These are phyloP conservation scores for Drosophila elegans DNA, from an alignment of 1,140 invertebrate genomes.

Conservation along the genomic window DNA sequence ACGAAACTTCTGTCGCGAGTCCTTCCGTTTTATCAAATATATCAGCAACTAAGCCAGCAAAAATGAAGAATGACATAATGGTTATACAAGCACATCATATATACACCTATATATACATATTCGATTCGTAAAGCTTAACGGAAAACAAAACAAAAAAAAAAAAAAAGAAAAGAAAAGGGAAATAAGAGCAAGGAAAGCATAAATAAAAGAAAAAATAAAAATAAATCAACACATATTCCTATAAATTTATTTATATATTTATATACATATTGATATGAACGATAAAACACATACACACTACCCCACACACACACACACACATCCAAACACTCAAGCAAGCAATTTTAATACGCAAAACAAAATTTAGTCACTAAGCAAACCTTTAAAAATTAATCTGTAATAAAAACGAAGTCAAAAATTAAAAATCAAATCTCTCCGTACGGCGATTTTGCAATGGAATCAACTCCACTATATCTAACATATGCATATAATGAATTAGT, in stretches of 20 bases:
- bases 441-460: conserved; percentile 50
- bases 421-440: conserved; percentile 29
- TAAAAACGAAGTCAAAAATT: conserved; percentile 20
- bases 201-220: conserved; percentile 36
- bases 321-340: conserved; percentile 55
- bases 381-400: conserved; percentile 46
- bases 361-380: conserved; percentile 51
- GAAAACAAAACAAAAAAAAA: conserved; percentile 27
- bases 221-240: conserved; percentile 77
- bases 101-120: conserved; percentile 65
- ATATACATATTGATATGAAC: conserved; percentile 78
- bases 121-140: conserved; percentile 61
- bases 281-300: conserved; percentile 39
- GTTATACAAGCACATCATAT: conserved; percentile 51
- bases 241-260: conserved; percentile 80
- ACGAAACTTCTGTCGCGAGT: conserved; percentile 64
- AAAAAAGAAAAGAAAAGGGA: conserved; percentile 12
- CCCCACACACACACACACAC: conserved; percentile 12
- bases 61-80: conserved; percentile 30
- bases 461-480: conserved; percentile 48
- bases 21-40: conserved; percentile 75
- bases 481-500: conserved; percentile 53
- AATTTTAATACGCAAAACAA: conserved; percentile 73
- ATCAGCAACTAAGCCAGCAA: conserved; percentile 57
- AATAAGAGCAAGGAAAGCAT: conserved; percentile 18